A percentile compares a stretch with the other conserved stretches of the same genome.
phyloP scores from a whole-genome alignment of 2,113 vertebrate genomes.

The Camelus dromedarius region DNA sequence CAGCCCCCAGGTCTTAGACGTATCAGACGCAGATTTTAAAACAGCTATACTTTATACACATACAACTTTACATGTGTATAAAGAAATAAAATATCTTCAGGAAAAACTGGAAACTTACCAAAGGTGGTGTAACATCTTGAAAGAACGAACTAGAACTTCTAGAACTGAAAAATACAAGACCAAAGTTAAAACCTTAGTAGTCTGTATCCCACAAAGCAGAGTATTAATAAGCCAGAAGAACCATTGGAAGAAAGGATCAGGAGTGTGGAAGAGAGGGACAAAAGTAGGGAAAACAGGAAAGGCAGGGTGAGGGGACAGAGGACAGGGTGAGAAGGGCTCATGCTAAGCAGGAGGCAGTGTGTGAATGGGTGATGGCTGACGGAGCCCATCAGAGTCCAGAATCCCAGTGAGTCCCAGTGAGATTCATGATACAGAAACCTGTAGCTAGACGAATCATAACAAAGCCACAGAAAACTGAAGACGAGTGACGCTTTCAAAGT shows the following conservation, averaged over 20 bases:
- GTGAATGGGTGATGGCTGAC: not conserved
- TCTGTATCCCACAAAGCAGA: not conserved
- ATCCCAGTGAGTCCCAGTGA: not conserved
- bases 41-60: not conserved
- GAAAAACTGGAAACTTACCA: not conserved
- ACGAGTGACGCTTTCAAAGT: not conserved
- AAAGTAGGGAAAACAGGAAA: not conserved
- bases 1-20: not conserved
- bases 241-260: not conserved
- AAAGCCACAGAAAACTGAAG: not conserved
- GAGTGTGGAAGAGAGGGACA: not conserved
- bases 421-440: no score
- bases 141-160: not conserved
- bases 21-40: not conserved
- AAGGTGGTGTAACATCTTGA: not conserved
- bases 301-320: rapidly evolving
- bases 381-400: not conserved
- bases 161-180: not conserved
- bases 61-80: not conserved
- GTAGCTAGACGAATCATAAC: not conserved
- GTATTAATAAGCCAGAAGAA: not conserved
- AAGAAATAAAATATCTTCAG: not conserved
- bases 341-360: rapidly evolving
- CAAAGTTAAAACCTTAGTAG: not conserved
- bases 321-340: not conserved